Evolutionary conservation across 2,888 invertebrate species (phyloP).

Genomic region (Oscheius sp.): DNA sequence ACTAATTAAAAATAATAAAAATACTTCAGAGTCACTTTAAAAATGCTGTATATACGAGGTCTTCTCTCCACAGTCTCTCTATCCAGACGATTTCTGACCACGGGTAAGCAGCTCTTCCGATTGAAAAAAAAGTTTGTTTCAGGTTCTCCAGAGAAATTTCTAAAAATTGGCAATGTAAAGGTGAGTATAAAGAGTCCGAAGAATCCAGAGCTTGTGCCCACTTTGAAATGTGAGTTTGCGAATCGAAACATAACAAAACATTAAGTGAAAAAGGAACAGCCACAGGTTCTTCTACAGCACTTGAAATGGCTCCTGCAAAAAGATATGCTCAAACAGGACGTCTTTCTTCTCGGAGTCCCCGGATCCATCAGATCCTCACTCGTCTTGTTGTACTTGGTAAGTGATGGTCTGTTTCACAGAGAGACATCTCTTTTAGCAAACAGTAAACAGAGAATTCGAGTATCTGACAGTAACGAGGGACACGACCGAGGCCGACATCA

Average conservation of each 20-base stretch:
- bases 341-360: constrained; percentile 91
- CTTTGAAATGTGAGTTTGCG: constrained; percentile 57
- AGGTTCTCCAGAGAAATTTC: constrained; percentile 26
- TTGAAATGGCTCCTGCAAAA: constrained; percentile 97
- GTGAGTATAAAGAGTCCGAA: constrained; percentile 76
- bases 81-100: constrained; percentile 16
- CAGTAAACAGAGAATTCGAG: constrained; percentile 89
- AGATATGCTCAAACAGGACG: constrained; percentile 90
- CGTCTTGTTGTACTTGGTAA: constrained; percentile 85
- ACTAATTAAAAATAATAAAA: background rate
- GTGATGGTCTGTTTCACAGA: background rate
- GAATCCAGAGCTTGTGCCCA: constrained; percentile 86
- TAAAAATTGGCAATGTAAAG: constrained; percentile 63
- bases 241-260: constrained; percentile 3
- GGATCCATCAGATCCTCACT: constrained; percentile 86
- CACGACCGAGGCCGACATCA: constrained; percentile 95
- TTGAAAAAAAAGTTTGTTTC: background rate
- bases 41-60: constrained; percentile 13
- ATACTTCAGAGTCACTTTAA: background rate
- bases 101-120: background rate
- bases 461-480: constrained; percentile 93
- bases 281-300: constrained; percentile 78
- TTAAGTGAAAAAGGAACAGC: background rate
- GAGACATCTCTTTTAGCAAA: constrained; percentile 77
- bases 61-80: background rate